These are phyloP conservation scores for Atractosteus spatula DNA, from an alignment of 2,113 vertebrate genomes.

Conservation along the genomic window DNA sequence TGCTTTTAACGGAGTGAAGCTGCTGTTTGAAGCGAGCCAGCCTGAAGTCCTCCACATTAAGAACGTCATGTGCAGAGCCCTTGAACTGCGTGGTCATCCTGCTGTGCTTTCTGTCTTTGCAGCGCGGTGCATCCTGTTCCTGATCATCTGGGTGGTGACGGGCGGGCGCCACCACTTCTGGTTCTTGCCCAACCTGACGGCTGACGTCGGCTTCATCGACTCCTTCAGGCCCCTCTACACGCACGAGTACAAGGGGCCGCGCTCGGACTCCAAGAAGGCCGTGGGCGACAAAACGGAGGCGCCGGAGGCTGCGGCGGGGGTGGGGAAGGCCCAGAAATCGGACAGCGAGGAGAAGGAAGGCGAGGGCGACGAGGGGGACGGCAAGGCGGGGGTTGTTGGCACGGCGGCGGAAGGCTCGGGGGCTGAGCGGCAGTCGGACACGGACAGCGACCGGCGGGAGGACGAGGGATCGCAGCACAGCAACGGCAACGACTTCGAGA, in stretches of 20 bases:
- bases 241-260: constrained; percentile 95
- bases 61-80: too few species aligned
- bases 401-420: constrained; percentile 62
- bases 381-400: constrained; percentile 38
- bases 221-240: constrained; percentile 97
- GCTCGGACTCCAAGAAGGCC: constrained; percentile 81
- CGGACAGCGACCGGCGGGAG: constrained; percentile 92
- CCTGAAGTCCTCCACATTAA: too few species aligned
- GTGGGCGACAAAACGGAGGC: constrained; percentile 62
- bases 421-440: constrained; percentile 83
- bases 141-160: constrained; percentile 96
- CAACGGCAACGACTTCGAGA: constrained; percentile 99
- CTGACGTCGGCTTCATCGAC: constrained; percentile 97
- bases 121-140: constrained; percentile 97
- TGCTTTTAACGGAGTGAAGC: too few species aligned
- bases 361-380: constrained; percentile 77
- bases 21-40: too few species aligned
- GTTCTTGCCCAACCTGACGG: constrained; percentile 97
- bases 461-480: constrained; percentile 97
- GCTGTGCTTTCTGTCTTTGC: constrained; percentile 26
- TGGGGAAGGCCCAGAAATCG: constrained; percentile 78
- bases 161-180: constrained; percentile 98
- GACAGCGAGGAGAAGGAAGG: constrained; percentile 93
- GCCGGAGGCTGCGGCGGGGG: constrained; percentile 38
- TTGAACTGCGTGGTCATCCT: too few species aligned